phyloP scores from a whole-genome alignment of 2,888 invertebrate genomes.

The Dasysyrphus albostriatus region DNA sequence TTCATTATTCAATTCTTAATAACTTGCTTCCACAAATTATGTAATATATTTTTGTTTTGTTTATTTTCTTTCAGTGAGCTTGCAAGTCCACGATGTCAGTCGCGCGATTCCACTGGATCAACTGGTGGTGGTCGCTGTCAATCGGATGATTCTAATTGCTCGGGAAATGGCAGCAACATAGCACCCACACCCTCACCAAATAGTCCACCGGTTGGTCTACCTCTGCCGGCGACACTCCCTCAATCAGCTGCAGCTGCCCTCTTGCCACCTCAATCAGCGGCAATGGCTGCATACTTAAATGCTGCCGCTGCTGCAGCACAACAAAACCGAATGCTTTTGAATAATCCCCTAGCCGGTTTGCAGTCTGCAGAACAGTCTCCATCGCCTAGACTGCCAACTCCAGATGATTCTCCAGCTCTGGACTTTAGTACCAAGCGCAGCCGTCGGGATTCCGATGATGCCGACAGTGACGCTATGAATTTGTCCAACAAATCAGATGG shows the following conservation, averaged over 20 bases:
- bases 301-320: conserved; percentile 89
- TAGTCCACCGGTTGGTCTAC: conserved; percentile 89
- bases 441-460: conserved; percentile 85
- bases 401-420: conserved; percentile 87
- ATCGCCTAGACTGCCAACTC: conserved; percentile 84
- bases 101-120: conserved; percentile 89
- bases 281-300: conserved; percentile 92
- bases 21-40: too few species aligned
- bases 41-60: neutral
- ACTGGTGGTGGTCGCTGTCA: conserved; percentile 89
- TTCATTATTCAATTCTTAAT: too few species aligned
- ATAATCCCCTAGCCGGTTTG: conserved; percentile 90
- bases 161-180: conserved; percentile 86
- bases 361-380: conserved; percentile 80
- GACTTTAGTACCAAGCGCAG: conserved; percentile 92
- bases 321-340: conserved; percentile 90
- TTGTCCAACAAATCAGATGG: conserved; percentile 74
- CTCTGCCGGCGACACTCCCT: conserved; percentile 88
- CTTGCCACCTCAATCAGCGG: conserved; percentile 91
- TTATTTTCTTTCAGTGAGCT: conserved; percentile 87
- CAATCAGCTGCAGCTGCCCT: conserved; percentile 87
- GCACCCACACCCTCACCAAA: conserved; percentile 85
- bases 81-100: conserved; percentile 91
- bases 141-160: conserved; percentile 90
- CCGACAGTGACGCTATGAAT: conserved; percentile 88